A percentile compares a stretch with the other conserved stretches of the same genome.
Evolutionary conservation across 2,797 vertebrate species (phyloP).

Genomic region (Picus viridis): DNA sequence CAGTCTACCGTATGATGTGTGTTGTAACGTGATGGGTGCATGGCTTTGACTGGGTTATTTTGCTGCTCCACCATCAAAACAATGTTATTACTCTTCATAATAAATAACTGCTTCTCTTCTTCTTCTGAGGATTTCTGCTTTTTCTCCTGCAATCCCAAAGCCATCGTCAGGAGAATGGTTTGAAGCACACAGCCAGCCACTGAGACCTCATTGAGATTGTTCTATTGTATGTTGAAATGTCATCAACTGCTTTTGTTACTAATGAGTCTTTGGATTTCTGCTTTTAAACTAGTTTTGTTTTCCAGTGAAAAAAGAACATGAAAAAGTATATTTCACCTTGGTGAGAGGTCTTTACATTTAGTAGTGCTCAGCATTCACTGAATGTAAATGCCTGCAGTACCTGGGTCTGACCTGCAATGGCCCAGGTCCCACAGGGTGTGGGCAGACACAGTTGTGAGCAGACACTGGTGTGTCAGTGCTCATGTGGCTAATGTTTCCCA

Average conservation of each 20-base stretch:
- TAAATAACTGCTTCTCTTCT: not conserved
- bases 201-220: not conserved
- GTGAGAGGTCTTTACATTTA: not conserved
- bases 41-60: not conserved
- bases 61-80: not conserved
- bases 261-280: not conserved
- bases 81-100: not conserved
- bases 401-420: not conserved
- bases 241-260: not conserved
- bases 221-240: not conserved
- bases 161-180: not conserved
- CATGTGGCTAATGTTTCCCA: not conserved
- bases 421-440: not conserved
- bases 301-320: not conserved
- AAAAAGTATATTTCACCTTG: not conserved
- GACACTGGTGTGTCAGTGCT: rapidly evolving
- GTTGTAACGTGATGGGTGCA: not conserved
- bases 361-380: not conserved
- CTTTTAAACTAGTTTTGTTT: not conserved
- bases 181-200: not conserved
- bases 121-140: not conserved
- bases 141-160: not conserved
- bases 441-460: not conserved
- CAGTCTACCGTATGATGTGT: not conserved
- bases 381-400: not conserved